phyloP scores from a whole-genome alignment of 2,888 invertebrate species.

The Malthinus flaveolus region DNA sequence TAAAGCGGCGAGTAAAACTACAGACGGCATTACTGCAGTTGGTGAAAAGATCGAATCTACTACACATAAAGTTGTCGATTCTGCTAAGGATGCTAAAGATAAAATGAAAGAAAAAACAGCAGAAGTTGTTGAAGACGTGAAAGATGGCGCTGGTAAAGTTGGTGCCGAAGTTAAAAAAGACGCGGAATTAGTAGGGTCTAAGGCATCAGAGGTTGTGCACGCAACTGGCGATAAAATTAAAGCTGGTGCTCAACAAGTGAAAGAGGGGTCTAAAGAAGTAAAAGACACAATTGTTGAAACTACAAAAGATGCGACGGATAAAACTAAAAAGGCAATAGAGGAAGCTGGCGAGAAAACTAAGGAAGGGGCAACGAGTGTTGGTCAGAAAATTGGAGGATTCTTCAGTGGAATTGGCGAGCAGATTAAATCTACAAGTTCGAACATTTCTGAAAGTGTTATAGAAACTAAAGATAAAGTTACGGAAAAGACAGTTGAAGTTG shows the following conservation, averaged over 20 bases:
- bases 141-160: constrained; percentile 10
- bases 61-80: constrained; percentile 9
- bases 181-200: background rate
- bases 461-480: constrained; percentile 3
- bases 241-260: constrained; percentile 11
- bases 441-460: constrained; percentile 16
- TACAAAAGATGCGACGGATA: background rate
- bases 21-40: constrained; percentile 24
- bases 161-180: constrained; percentile 14
- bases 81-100: constrained; percentile 18
- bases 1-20: constrained; percentile 7
- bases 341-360: constrained; percentile 13
- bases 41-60: constrained; percentile 20
- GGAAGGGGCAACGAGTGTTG: constrained; percentile 4
- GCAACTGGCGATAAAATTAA: background rate
- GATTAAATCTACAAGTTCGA: background rate
- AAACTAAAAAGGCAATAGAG: constrained; percentile 18
- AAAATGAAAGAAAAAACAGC: constrained; percentile 16
- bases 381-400: constrained; percentile 27
- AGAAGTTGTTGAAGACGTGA: constrained; percentile 13
- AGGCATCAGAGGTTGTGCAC: background rate
- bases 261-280: constrained; percentile 15
- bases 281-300: constrained; percentile 9
- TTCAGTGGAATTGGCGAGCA: constrained; percentile 25
- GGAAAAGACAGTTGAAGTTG: constrained; percentile 9